Base-by-base conservation (phyloP, 2,113 vertebrate species). In the Atherinomorus stipes region DNA sequence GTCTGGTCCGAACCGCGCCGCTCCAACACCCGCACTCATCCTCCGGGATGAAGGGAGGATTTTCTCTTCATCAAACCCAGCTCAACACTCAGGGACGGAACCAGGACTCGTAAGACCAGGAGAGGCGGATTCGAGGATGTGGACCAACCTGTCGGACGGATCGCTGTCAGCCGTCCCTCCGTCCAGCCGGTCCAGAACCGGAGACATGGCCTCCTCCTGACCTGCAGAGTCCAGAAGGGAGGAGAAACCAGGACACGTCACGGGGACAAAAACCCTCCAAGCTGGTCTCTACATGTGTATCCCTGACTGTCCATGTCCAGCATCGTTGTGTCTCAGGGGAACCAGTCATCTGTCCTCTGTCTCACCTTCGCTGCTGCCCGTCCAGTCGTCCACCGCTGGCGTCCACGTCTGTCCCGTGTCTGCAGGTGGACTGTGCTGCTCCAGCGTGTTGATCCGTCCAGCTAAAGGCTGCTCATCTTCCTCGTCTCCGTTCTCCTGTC, bases 101-200 rank as follows among this genome's bases (percentile, higher is more conserved):
- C n/a, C 3, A 4, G 28, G 7, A 31, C 38, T 26, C n/a, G n/a
- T n/a, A n/a, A n/a, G n/a, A n/a, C n/a, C n/a, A n/a, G n/a, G n/a
- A n/a, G n/a, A n/a, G n/a, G n/a, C n/a, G n/a, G n/a, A n/a, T n/a
- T n/a, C n/a, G n/a, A n/a, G n/a, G n/a, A n/a, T n/a, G n/a, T n/a
- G n/a, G n/a, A 59, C 79, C 58, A 3, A 98, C 97, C 96, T 95
- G 93, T 99, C 96, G 67, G 96, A 98, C 81, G 96, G 91, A 86
- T 97, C 96, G 84, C 95, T 96, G 93, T 94, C 96, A 81, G 93
- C 95, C 57, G 93, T 93, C 90, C 93, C 92, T 93, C 95, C 94
- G 91, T 94, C 91, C 78, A 94, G 94, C 90, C 94, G 95, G 67
- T 50, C 57, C 2, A 84, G 89, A 63, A 89, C 61, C 76, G 93